Evolutionary conservation across 1,140 invertebrate genomes (phyloP).

Genomic region (Euwallacea fornicatus): DNA sequence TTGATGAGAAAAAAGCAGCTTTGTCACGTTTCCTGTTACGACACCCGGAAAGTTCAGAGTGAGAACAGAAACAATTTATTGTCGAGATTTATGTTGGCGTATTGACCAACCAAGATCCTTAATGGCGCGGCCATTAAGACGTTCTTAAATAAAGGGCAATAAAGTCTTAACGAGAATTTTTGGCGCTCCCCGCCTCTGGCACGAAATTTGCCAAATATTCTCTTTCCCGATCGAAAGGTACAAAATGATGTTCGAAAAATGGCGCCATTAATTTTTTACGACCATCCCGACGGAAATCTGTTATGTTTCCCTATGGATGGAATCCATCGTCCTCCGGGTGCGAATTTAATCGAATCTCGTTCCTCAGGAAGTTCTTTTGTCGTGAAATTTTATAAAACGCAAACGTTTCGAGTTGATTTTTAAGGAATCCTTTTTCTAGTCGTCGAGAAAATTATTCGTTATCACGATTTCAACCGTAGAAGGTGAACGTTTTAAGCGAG

Average conservation of each 20-base stretch:
- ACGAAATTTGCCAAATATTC: too few species aligned
- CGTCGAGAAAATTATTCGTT: neutral
- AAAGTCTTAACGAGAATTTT: too few species aligned
- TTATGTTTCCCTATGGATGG: conserved; percentile 1
- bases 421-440: neutral
- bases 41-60: too few species aligned
- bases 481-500: neutral
- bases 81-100: too few species aligned
- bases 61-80: too few species aligned
- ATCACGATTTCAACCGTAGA: neutral
- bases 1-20: too few species aligned
- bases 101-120: too few species aligned
- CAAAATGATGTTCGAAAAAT: neutral
- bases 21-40: too few species aligned
- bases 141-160: too few species aligned
- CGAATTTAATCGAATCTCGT: neutral
- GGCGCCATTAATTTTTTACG: conserved; percentile 1
- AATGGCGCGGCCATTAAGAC: too few species aligned
- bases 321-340: neutral
- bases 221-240: neutral
- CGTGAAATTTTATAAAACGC: neutral
- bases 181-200: too few species aligned
- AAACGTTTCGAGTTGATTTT: neutral
- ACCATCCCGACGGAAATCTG: neutral
- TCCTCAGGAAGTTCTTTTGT: neutral